Evolutionary conservation across 2,113 vertebrate genomes (phyloP), one percentile per base, ranked within the genome.

Genomic region (Mastomys natalensis): DNA sequence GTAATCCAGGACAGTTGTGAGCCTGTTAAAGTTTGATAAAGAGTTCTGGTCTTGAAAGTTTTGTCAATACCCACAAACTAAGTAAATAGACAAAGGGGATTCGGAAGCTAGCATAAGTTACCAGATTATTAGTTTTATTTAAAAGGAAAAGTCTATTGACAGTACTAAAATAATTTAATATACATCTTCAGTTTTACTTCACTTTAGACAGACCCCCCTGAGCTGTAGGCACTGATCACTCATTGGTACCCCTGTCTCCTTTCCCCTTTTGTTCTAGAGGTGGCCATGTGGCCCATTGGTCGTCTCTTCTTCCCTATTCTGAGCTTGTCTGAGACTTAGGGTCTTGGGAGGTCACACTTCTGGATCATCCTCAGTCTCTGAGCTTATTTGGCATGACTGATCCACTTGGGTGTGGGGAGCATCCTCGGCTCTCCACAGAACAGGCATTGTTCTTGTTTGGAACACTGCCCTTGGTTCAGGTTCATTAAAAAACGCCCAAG

Each of bases 361-460:
- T 48, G 37, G 19, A 55, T 43, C 31, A 12, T 24, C 55, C 16
- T 64, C 24, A 13, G 76, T 66, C 48, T 4, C 78, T 2, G 2
- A 0, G 3, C 31, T n/a, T 66, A 43, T 48, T 85, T 53, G 40
- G 82, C 72, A 1, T 21, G 60, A 45, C 73, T 0, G 8, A 34
- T 22, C 34, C n/a, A 13, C 12, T 5, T 45, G 72, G 88, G 62
- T 7, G 15, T 70, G 85, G 72, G 81, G 48, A 70, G 19, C 7
- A 0, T 21, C 45, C 70, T 73, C 0, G 7, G 19, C 68, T 43
- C 55, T 31, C 64, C 89, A 94, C 91, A 93, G 91, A 96, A 37
- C 17, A 17, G 4, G 26, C 76, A 40, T 95, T 93, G 80, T 93
- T 97, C 80, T 74, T 43, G 7, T 66, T 84, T 96, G 93, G 87